Base-by-base conservation (phyloP, 2,888 invertebrate genomes). In the Acanthosepion lycidas region DNA sequence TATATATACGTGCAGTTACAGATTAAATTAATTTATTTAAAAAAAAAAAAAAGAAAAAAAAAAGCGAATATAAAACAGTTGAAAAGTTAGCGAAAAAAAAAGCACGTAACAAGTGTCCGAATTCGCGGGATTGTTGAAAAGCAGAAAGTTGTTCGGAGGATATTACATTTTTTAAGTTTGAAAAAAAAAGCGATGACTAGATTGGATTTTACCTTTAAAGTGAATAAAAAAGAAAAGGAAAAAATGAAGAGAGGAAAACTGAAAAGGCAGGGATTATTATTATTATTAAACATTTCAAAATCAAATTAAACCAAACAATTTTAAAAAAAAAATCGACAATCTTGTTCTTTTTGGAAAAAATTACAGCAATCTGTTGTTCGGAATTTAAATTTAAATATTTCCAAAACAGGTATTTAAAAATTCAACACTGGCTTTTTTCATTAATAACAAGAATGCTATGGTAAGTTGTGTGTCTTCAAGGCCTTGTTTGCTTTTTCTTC, bases 401-500 rank as follows among this genome's bases (percentile, higher is more conserved):
- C n/a, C 12, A 78, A 78, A 8, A 9, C 78, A 15, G 12, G 12
- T 15, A 78, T n/a, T n/a, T n/a, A n/a, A 9, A 33, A n/a, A n/a
- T n/a, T n/a, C 9, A 78, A 78, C 78, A 4, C 78, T 78, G 78
- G 78, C n/a, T 78, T 78, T n/a, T n/a, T 78, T 78, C 8, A 42
- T 78, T 33, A 64, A 64, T 4, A 78, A n/a, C 23, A 78, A 78
- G 3, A 78, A 78, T 78, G 78, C 78, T 78, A 78, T 78, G 78
- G 33, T n/a, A 78, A 78, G 78, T 78, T 78, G 78, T 78, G 12
- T 78, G n/a, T 78, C 33, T 33, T 78, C n/a, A 33, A 78, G 33
- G n/a, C n/a, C 78, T n/a, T 78, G n/a, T n/a, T 78, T n/a, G n/a
- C 78, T 78, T 78, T 78, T 78, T 78, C 78, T 78, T 33, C 78